These are phyloP conservation scores for Ceratina japonica DNA, from an alignment of 1,140 invertebrate species.

Conservation along the genomic window DNA sequence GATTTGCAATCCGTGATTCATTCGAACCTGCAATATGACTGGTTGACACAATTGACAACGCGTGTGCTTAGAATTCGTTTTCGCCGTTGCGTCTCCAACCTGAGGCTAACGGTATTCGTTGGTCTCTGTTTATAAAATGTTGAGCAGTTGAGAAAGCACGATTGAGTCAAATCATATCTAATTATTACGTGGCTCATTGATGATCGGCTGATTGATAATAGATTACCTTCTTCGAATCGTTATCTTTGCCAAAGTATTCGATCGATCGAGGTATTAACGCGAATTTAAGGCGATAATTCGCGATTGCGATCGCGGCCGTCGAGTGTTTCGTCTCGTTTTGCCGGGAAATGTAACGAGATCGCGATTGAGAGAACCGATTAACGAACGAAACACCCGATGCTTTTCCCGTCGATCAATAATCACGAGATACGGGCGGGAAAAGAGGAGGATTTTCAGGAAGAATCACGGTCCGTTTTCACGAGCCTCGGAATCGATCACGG, in stretches of 20 bases:
- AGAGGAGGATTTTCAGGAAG: background rate
- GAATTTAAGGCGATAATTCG: too few species aligned
- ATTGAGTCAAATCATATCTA: too few species aligned
- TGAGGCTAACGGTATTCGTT: too few species aligned
- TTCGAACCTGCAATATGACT: background rate
- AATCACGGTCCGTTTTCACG: constrained; percentile 4
- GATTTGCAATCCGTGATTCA: background rate
- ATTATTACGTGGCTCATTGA: too few species aligned
- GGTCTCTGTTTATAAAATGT: too few species aligned
- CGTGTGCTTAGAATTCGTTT: too few species aligned
- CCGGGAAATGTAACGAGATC: constrained; percentile 7
- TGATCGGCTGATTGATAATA: too few species aligned
- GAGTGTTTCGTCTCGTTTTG: background rate
- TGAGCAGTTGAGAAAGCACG: too few species aligned
- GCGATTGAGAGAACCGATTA: background rate
- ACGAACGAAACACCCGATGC: background rate
- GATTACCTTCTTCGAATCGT: too few species aligned
- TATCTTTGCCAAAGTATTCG: too few species aligned
- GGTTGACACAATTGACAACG: background rate
- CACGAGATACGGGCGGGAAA: background rate
- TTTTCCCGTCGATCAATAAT: constrained; percentile 4
- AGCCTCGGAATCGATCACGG: constrained; percentile 52
- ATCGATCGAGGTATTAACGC: too few species aligned
- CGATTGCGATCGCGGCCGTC: background rate
- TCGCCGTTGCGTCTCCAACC: too few species aligned